Conservation (phyloP, 2,797 vertebrate species). For the Gymnodraco acuticeps region DNA sequence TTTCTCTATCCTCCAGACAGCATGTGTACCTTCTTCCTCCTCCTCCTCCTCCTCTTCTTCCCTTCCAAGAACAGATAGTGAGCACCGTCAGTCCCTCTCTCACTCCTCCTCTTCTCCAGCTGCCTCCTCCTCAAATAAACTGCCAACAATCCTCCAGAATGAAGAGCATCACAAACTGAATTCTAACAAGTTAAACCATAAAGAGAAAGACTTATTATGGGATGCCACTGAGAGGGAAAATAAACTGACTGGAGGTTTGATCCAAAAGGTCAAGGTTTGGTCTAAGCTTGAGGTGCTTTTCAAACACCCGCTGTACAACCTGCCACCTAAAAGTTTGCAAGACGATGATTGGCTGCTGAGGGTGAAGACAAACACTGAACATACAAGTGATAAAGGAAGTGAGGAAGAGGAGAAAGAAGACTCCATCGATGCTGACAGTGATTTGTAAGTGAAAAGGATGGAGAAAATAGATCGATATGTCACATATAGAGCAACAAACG, state of each 20-base stretch:
- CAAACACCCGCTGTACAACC: slow-evolving; percentile 86
- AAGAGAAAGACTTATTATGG: slow-evolving; percentile 5
- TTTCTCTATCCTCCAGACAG: slow-evolving; percentile 67
- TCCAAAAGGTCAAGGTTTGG: slow-evolving; percentile 21
- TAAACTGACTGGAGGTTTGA: slow-evolving; percentile 16
- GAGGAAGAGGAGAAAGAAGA: slow-evolving; percentile 47
- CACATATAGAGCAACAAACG: background rate
- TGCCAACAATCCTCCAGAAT: slow-evolving; percentile 19
- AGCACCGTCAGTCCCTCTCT: slow-evolving; percentile 31
- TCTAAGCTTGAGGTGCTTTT: slow-evolving; percentile 85
- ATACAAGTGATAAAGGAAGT: slow-evolving; percentile 40
- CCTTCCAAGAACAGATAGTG: slow-evolving; percentile 35
- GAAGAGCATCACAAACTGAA: slow-evolving; percentile 20
- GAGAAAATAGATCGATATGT: background rate
- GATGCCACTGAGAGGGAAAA: slow-evolving; percentile 23
- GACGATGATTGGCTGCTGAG: slow-evolving; percentile 88
- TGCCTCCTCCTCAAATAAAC: slow-evolving; percentile 49
- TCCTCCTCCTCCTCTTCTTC: slow-evolving; percentile 41
- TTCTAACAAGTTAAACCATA: background rate
- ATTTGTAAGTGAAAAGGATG: slow-evolving; percentile 63
- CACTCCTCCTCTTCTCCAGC: slow-evolving; percentile 51
- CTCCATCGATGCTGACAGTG: slow-evolving; percentile 34
- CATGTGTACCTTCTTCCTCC: slow-evolving; percentile 61
- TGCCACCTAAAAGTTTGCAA: slow-evolving; percentile 66
- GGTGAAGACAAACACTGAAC: slow-evolving; percentile 74